Base-by-base conservation (phyloP, 2,888 invertebrate species). In the Chrysotoxum bicinctum region DNA sequence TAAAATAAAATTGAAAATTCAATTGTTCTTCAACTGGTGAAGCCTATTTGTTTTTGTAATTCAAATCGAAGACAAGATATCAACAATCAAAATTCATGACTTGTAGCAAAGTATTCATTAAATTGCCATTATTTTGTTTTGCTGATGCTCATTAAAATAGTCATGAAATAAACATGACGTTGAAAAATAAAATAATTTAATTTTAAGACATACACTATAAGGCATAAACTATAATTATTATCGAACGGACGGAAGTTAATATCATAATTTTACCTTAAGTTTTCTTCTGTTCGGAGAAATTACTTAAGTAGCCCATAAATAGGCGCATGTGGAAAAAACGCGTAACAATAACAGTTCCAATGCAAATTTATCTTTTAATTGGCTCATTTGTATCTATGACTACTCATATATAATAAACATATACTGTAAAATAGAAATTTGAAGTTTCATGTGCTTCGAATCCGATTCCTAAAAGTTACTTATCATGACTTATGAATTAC, bases 61-160 rank as follows among this genome's bases (percentile, higher is more conserved):
- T 43, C 16, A 54, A 19, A 14, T 26, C n/a, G 1, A 19, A 26
- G 19, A 26, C 2, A 23, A 4, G 14, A 5, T 58, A 48, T 56
- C 12, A 35, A 12, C 12, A 35, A 66, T 66, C 48, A 66, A 21
- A 35, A 58, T 56, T 48, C 45, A 56, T 19, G 9, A 50, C 37
- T 37, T 21, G 30, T 50, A 26, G 10, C 16, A n/a, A 50, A 50
- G 48, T 19, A 58, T 76, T 68, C 30, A 76, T 76, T 76, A 37
- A 58, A 68, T 21, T 50, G 19, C 14, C 21, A 68, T 40, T 76
- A 68, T 64, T 74, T 16, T 21, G 23, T 32, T n/a, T 45, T 14
- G 35, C 14, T 19, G 30, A 21, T 50, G 14, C 40, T 35, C 32
- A 75, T 75, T 56, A 37, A 48, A 68, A 64, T 45, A 66, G 45